A percentile compares a stretch with the other conserved stretches of the same genome.
These are phyloP conservation scores for Phataginus tricuspis DNA, from an alignment of 2,797 vertebrate genomes.

Conservation along the genomic window DNA sequence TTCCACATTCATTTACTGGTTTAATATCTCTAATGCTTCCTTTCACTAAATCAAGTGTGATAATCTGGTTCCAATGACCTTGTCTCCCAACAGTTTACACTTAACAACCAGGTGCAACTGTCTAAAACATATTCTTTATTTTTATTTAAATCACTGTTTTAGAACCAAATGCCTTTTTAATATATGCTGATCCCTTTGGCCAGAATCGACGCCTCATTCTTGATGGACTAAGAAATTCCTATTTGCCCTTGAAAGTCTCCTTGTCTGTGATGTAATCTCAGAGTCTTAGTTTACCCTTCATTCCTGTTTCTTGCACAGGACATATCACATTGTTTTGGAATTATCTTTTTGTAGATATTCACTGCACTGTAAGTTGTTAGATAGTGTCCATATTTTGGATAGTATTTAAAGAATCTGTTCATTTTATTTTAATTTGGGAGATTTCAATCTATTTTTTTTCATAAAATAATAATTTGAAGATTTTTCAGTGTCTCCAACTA, in stretches of 20 bases:
- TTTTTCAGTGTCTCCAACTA: neutral
- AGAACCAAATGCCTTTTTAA: neutral
- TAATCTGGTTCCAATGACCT: neutral
- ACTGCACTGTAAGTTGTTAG: neutral
- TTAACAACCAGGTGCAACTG: neutral
- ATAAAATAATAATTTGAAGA: neutral
- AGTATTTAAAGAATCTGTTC: neutral
- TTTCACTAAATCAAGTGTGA: neutral
- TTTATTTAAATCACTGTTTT: neutral
- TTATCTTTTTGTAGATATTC: neutral
- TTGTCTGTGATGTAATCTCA: neutral
- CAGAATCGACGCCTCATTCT: neutral
- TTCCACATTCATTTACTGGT: neutral
- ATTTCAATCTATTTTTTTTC: neutral
- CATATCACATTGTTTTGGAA: neutral
- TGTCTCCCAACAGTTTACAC: neutral
- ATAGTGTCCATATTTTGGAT: neutral
- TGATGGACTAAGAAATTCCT: neutral
- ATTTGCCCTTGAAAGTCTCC: neutral
- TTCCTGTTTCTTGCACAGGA: neutral
- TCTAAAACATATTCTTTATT: neutral
- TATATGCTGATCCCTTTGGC: neutral
- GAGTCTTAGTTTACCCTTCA: neutral
- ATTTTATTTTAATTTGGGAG: neutral
- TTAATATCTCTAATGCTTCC: neutral